A percentile compares a stretch with the other conserved stretches of the same genome.
Conservation (phyloP, 1,140 invertebrate genomes). For the Sinella curviseta region DNA sequence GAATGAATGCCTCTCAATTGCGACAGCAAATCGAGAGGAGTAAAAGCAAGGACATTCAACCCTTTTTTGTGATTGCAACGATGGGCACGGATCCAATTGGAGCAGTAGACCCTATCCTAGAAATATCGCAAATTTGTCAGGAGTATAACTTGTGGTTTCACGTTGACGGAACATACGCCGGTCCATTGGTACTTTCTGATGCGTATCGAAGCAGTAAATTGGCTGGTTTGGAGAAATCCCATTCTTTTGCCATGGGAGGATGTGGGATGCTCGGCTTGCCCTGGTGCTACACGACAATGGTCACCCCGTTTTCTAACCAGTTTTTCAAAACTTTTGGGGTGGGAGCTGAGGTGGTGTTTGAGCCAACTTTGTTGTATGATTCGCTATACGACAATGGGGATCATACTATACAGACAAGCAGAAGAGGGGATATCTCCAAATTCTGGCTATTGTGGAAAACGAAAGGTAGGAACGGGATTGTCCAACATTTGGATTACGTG, state of each 20-base stretch:
- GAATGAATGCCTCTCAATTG: slow-evolving; percentile 28
- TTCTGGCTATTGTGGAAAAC: slow-evolving; percentile 41
- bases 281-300: slow-evolving; percentile 2
- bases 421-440: slow-evolving; percentile 34
- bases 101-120: slow-evolving; percentile 33
- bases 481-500: slow-evolving; percentile 29
- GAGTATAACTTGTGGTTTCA: slow-evolving; percentile 36
- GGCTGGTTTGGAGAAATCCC: slow-evolving; percentile 32
- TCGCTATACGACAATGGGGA: slow-evolving; percentile 28
- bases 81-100: slow-evolving; percentile 27
- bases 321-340: slow-evolving; percentile 22
- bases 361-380: slow-evolving; percentile 8
- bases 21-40: not conserved
- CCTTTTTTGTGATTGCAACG: slow-evolving; percentile 34
- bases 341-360: slow-evolving; percentile 17
- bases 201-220: not conserved
- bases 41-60: not conserved
- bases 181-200: slow-evolving; percentile 25
- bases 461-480: slow-evolving; percentile 33
- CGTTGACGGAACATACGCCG: slow-evolving; percentile 39
- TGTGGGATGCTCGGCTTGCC: slow-evolving; percentile 19
- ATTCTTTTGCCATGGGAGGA: slow-evolving; percentile 35
- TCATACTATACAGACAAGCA: slow-evolving; percentile 26
- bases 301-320: not conserved
- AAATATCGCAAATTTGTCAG: slow-evolving; percentile 34